These are phyloP conservation scores for Ramphastos sulfuratus DNA, from an alignment of 2,113 vertebrate species.

Conservation along the genomic window DNA sequence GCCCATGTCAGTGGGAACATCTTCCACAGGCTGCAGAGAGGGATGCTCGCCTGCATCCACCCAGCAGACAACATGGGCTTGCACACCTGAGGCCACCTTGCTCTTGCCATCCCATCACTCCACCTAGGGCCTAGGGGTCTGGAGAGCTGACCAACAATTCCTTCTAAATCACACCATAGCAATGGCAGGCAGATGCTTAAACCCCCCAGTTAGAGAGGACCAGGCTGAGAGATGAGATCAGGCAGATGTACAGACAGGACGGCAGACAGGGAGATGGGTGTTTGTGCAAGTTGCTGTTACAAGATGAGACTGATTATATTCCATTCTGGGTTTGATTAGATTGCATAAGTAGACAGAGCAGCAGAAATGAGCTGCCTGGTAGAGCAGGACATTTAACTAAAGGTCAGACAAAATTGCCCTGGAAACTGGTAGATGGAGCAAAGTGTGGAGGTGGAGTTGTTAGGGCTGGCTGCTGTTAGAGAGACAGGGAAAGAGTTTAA, in stretches of 20 bases:
- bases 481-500: neutral
- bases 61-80: neutral
- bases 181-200: neutral
- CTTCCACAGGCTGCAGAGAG: neutral
- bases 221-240: neutral
- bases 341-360: conserved; percentile 62
- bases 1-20: rapidly evolving
- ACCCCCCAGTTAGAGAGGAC: neutral
- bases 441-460: conserved; percentile 15
- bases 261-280: neutral
- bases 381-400: conserved; percentile 68
- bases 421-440: conserved; percentile 25
- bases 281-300: conserved; percentile 41
- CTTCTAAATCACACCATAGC: neutral
- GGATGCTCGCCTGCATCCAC: neutral
- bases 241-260: conserved; percentile 3
- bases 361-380: conserved; percentile 63
- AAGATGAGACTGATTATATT: conserved; percentile 65
- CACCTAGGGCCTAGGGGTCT: neutral
- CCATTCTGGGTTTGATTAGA: conserved; percentile 64
- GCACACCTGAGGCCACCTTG: neutral
- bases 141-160: neutral
- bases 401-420: conserved; percentile 69
- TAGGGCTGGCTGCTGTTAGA: neutral
- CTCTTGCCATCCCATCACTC: neutral